These are phyloP conservation scores for Festucalex cinctus DNA, from an alignment of 2,113 vertebrate genomes.

Conservation along the genomic window DNA sequence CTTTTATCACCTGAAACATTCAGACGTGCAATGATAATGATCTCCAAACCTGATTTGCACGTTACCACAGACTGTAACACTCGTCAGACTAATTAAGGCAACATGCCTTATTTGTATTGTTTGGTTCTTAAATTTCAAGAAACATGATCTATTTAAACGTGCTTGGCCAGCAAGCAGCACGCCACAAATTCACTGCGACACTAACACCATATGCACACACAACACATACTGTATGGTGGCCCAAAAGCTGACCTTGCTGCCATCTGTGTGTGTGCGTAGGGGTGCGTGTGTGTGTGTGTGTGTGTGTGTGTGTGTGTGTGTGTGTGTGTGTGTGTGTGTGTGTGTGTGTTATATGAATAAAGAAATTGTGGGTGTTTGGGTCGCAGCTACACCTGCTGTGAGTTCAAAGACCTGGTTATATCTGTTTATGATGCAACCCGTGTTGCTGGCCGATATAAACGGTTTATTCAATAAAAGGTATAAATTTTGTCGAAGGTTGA, in stretches of 20 bases:
- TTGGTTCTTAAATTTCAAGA: neutral
- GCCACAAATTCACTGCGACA: neutral
- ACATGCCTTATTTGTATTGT: neutral
- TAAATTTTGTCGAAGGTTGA: too few species aligned
- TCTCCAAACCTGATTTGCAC: neutral
- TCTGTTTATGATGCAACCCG: neutral
- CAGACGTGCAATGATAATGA: neutral
- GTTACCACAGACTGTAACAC: neutral
- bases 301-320: slow-evolving; percentile 22
- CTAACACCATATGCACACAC: slow-evolving; percentile 5
- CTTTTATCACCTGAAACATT: neutral
- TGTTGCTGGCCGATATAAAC: neutral
- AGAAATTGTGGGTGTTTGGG: neutral
- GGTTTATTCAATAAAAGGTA: too few species aligned
- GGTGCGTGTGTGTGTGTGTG: neutral
- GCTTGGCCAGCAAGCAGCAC: neutral
- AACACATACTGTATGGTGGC: slow-evolving; percentile 29
- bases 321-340: neutral
- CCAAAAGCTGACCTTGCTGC: slow-evolving; percentile 18
- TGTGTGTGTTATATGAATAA: slow-evolving; percentile 1
- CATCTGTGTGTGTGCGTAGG: slow-evolving; percentile 11
- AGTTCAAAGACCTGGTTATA: slow-evolving; percentile 18
- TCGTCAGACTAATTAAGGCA: neutral
- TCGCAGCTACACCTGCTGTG: slow-evolving; percentile 8
- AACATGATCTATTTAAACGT: neutral